phyloP scores from a whole-genome alignment of 2,797 vertebrate species.

The Paedocypris micromegethes region DNA sequence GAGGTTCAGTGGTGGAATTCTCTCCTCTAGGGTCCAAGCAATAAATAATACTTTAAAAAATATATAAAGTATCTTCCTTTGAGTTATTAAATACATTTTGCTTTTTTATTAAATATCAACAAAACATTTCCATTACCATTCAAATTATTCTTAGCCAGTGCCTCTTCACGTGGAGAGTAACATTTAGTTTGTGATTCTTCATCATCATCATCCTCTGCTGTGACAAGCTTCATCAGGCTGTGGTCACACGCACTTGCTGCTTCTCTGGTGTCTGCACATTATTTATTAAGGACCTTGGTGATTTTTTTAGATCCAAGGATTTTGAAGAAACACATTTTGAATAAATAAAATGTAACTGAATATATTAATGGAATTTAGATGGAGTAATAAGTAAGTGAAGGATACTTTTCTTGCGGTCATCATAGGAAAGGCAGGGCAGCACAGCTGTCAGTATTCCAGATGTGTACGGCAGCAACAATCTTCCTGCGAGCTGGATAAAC shows the following conservation, averaged over 20 bases:
- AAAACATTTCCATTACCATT: slow-evolving; percentile 55
- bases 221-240: slow-evolving; percentile 96
- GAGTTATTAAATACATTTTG: too few species aligned
- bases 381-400: slow-evolving; percentile 41
- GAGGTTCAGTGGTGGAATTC: too few species aligned
- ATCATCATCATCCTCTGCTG: slow-evolving; percentile 87
- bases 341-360: too few species aligned
- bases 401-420: slow-evolving; percentile 96
- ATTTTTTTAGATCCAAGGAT: too few species aligned
- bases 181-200: slow-evolving; percentile 58
- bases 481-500: slow-evolving; percentile 92
- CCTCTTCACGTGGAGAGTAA: slow-evolving; percentile 54
- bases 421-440: slow-evolving; percentile 91
- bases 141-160: background rate
- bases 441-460: slow-evolving; percentile 94
- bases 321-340: too few species aligned
- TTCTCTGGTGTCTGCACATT: slow-evolving; percentile 82
- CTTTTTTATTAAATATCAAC: too few species aligned
- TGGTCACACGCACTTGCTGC: slow-evolving; percentile 91
- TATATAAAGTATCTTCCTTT: too few species aligned
- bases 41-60: too few species aligned
- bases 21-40: too few species aligned
- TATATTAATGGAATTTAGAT: too few species aligned
- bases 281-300: slow-evolving; percentile 37
- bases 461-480: slow-evolving; percentile 90